Evolutionary conservation across 2,797 vertebrate species (phyloP), one percentile per base, ranked within the genome.

Genomic region (Chelon labrosus): DNA sequence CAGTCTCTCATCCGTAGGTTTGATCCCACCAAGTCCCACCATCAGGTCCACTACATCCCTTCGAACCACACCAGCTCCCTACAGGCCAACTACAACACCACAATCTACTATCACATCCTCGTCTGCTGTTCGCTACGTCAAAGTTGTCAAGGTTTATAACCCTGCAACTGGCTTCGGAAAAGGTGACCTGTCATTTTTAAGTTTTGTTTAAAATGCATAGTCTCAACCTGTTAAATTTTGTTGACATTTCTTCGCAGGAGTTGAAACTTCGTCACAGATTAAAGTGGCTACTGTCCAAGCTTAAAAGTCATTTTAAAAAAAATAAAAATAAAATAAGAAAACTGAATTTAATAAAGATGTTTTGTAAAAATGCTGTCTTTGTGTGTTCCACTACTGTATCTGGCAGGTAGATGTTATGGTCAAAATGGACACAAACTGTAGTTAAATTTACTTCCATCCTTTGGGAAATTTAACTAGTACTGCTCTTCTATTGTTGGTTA

Each of bases 341-440:
- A 27, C 3, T 6, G 0, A 46, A 27, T 61, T 51, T 2, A 87
- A 82, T 84, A 87, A 87, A 82, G 27, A 0, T 1, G 10, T 44
- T 49, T 71, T 44, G 57, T 37, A 64, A 54, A 37, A 22, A 0
- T 37, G 19, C 8, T 60, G 14, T n/a, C 0, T 68, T n/a, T 61
- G 44, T 46, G 13, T 42, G 31, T 7, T 31, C 31, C 14, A 44
- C 42, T 11, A 39, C 6, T 39, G 38, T 39, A 39, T 31, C 31
- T 31, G 7, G 2, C 31, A 31, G 31, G 31, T 31, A 31, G 2
- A 27, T 27, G 27, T 27, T 27, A 27, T 27, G 27, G 2, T 27
- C 27, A 27, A 27, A 27, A 27, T 31, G 31, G 31, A 31, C 31
- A 31, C 2, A 31, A 31, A 31, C 31, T 31, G 31, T 31, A 2